phyloP scores from a whole-genome alignment of 1,140 invertebrate genomes.

The Fragariocoptes setiger region DNA sequence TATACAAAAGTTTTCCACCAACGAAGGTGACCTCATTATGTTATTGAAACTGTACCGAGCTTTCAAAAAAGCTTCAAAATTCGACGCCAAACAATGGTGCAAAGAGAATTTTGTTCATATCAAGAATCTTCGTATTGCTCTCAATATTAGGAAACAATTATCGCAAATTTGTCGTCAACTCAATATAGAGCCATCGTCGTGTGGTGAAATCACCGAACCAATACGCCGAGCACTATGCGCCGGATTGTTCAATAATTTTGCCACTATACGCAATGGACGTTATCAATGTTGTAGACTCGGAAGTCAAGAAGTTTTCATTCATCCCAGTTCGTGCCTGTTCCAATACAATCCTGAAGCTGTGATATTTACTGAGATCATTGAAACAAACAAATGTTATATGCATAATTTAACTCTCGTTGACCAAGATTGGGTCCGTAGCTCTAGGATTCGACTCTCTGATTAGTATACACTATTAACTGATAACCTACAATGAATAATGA shows the following conservation, averaged over 20 bases:
- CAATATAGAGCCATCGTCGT: conserved; percentile 32
- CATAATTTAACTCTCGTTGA: conserved; percentile 14
- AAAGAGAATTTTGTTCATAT: conserved; percentile 56
- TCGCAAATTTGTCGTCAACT: conserved; percentile 34
- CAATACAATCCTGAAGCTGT: conserved; percentile 36
- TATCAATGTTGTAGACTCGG: conserved; percentile 35
- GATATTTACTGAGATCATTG: conserved; percentile 61
- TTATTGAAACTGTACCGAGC: conserved; percentile 56
- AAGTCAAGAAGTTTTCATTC: conserved; percentile 34
- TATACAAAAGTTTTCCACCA: conserved; percentile 45
- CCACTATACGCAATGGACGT: conserved; percentile 36
- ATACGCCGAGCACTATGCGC: conserved; percentile 5
- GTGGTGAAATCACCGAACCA: conserved; percentile 23
- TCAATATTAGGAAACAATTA: conserved; percentile 49
- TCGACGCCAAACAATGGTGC: conserved; percentile 41
- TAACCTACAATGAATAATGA: too few species aligned
- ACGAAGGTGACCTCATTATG: conserved; percentile 68
- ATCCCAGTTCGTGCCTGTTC: conserved; percentile 46
- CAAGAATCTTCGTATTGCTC: conserved; percentile 48
- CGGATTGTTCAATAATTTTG: conserved; percentile 52
- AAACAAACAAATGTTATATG: conserved; percentile 50
- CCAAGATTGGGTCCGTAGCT: too few species aligned
- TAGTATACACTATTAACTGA: too few species aligned
- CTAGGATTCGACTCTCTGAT: too few species aligned
- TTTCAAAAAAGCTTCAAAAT: conserved; percentile 25